phyloP scores from a whole-genome alignment of 2,888 invertebrate genomes.

The Capitulum mitella region DNA sequence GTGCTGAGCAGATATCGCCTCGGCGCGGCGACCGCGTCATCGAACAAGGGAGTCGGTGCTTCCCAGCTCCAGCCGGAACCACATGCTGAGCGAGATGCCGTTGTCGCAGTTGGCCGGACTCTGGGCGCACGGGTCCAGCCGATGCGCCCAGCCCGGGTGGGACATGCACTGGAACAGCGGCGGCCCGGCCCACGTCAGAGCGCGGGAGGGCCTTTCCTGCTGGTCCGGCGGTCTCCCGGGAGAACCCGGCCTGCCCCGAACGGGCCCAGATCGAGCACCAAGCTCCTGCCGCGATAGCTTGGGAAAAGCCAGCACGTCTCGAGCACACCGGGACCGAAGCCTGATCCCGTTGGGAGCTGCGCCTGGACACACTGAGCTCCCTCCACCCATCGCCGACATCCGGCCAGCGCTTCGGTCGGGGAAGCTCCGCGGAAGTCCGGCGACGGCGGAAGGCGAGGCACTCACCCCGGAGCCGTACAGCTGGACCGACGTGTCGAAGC shows the following conservation, averaged over 20 bases:
- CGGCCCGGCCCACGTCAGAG: background rate
- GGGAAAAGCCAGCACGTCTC: too few species aligned
- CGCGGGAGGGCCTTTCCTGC: background rate
- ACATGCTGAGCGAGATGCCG: constrained; percentile 36
- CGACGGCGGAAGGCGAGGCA: background rate
- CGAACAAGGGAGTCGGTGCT: background rate
- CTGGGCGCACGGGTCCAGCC: constrained; percentile 32
- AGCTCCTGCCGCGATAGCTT: too few species aligned
- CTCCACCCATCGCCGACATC: too few species aligned
- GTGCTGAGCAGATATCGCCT: background rate
- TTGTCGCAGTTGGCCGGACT: constrained; percentile 34
- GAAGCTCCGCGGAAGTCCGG: background rate
- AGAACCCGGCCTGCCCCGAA: background rate
- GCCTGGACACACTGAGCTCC: too few species aligned
- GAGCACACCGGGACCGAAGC: too few species aligned
- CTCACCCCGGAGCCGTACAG: constrained; percentile 29
- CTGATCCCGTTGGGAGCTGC: too few species aligned
- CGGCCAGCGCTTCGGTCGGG: background rate
- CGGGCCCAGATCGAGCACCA: too few species aligned
- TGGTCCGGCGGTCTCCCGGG: background rate
- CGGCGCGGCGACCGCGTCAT: background rate
- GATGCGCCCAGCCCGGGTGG: background rate
- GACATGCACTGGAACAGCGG: background rate
- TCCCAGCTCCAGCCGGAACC: constrained; percentile 31
- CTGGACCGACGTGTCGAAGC: constrained; percentile 34